These are phyloP conservation scores for Apoda limacodes DNA, from an alignment of 2,888 invertebrate species.

Conservation along the genomic window DNA sequence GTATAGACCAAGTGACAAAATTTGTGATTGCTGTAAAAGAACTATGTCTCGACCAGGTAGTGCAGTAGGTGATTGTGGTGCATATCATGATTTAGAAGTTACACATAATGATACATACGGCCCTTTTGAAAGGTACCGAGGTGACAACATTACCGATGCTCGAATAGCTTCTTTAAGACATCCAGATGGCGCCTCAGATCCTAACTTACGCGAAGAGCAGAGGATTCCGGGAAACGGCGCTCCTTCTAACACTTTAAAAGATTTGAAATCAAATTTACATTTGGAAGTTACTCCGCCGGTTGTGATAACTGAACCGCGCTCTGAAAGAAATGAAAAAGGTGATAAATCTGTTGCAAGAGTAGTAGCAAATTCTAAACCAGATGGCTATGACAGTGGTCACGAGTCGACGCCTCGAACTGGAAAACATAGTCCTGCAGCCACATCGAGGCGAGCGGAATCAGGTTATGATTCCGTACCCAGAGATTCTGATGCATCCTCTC, in stretches of 20 bases:
- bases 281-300: slow-evolving; percentile 66
- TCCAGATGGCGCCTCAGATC: slow-evolving; percentile 94
- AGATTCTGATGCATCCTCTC: slow-evolving; percentile 89
- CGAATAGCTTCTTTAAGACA: slow-evolving; percentile 82
- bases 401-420: slow-evolving; percentile 86
- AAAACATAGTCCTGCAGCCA: slow-evolving; percentile 82
- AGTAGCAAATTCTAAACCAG: slow-evolving; percentile 74
- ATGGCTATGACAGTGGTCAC: slow-evolving; percentile 87
- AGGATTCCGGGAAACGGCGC: slow-evolving; percentile 74
- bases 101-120: slow-evolving; percentile 61
- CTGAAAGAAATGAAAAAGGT: slow-evolving; percentile 72
- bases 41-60: slow-evolving; percentile 77
- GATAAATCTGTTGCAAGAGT: slow-evolving; percentile 75
- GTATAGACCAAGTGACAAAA: slow-evolving; percentile 78
- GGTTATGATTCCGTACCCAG: slow-evolving; percentile 93
- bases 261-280: slow-evolving; percentile 62
- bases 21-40: slow-evolving; percentile 81
- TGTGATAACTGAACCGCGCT: slow-evolving; percentile 69
- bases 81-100: slow-evolving; percentile 68
- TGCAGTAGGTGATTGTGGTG: slow-evolving; percentile 74
- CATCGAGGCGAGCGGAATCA: slow-evolving; percentile 85
- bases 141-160: slow-evolving; percentile 62
- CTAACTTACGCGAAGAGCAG: slow-evolving; percentile 81
- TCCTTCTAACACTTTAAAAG: slow-evolving; percentile 71
- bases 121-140: slow-evolving; percentile 75